Conservation (phyloP, 2,888 invertebrate genomes). For the Eristalis pertinax region DNA sequence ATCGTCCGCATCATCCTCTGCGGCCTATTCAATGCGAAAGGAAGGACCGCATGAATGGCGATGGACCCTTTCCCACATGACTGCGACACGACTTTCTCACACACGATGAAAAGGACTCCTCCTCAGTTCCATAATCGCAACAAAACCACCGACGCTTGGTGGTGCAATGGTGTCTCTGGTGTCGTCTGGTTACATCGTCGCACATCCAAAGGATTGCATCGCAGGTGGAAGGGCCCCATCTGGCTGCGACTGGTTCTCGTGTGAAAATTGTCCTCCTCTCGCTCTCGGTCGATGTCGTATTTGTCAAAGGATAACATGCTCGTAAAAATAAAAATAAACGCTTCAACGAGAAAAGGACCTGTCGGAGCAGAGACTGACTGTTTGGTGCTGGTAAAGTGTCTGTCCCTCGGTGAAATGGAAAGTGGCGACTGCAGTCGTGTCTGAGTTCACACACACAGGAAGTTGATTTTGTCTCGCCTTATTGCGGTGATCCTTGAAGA, state of each 20-base stretch:
- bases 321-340: constrained; percentile 34
- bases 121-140: constrained; percentile 31
- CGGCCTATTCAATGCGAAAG: constrained; percentile 1
- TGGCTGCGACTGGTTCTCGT: constrained; percentile 19
- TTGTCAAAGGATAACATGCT: constrained; percentile 64
- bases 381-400: constrained; percentile 1
- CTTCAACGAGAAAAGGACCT: constrained; percentile 61
- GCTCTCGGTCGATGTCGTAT: constrained; percentile 7
- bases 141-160: constrained; percentile 16
- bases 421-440: constrained; percentile 46
- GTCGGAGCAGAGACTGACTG: constrained; percentile 18
- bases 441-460: constrained; percentile 56
- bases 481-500: constrained; percentile 68
- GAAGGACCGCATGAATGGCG: constrained; percentile 16
- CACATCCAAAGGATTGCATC: constrained; percentile 51
- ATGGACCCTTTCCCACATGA: constrained; percentile 48
- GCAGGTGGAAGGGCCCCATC: constrained; percentile 52
- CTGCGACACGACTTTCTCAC: constrained; percentile 53
- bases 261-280: constrained; percentile 47
- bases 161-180: constrained; percentile 21
- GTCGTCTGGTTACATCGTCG: constrained; percentile 26
- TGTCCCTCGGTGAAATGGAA: constrained; percentile 54
- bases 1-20: not conserved
- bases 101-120: constrained; percentile 12
- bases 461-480: constrained; percentile 71